A percentile compares a stretch with the other conserved stretches of the same genome.
These are phyloP conservation scores for Lampris incognitus DNA, from an alignment of 2,113 vertebrate species.

Conservation along the genomic window DNA sequence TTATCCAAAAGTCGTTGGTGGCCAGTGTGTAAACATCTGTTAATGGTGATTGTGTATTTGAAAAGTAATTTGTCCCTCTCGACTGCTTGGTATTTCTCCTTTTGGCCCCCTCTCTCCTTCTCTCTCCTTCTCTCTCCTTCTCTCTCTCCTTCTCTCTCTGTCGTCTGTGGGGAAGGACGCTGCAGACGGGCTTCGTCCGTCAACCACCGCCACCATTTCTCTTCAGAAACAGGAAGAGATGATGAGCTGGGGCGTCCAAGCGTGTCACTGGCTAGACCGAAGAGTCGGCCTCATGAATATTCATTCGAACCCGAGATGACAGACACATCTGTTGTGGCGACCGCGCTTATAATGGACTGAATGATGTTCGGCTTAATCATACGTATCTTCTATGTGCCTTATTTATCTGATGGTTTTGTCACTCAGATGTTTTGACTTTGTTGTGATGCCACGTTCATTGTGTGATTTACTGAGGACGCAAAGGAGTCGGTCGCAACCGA, in stretches of 20 bases:
- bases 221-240: constrained; percentile 18
- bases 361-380: constrained; percentile 1
- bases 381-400: constrained; percentile 28
- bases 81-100: neutral
- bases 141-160: neutral
- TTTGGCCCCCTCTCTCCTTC: neutral
- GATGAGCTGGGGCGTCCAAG: constrained; percentile 29
- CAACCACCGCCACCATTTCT: constrained; percentile 49
- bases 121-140: neutral
- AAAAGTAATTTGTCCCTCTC: neutral
- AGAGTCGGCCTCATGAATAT: constrained; percentile 48
- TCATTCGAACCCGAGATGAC: constrained; percentile 33
- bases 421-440: constrained; percentile 24
- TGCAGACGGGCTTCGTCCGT: constrained; percentile 52
- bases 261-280: constrained; percentile 45
- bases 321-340: constrained; percentile 1
- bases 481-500: constrained; percentile 8
- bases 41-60: constrained; percentile 32
- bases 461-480: constrained; percentile 2
- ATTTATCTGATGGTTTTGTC: constrained; percentile 42
- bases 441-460: constrained; percentile 13
- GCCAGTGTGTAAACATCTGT: constrained; percentile 33
- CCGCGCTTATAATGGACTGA: constrained; percentile 12
- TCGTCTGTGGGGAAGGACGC: constrained; percentile 26
- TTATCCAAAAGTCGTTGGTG: constrained; percentile 41